Evolutionary conservation across 2,888 invertebrate genomes (phyloP).

Genomic region (Lasioglossum calceatum): DNA sequence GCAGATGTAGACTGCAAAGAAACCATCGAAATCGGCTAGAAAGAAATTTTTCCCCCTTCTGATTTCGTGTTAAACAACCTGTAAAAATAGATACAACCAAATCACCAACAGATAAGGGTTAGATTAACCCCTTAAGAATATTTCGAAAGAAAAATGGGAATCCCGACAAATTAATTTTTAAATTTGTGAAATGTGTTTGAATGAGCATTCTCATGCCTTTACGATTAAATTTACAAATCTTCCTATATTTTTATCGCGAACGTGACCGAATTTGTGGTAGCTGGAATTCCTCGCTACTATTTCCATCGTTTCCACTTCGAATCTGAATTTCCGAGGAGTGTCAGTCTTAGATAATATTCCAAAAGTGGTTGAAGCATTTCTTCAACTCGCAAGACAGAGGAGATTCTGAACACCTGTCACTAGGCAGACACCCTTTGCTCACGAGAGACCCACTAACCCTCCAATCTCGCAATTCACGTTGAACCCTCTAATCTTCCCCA

Average conservation of each 20-base stretch:
- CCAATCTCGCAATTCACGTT: slow-evolving; percentile 58
- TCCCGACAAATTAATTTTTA: too few relatives aligned
- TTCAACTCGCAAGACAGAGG: not conserved
- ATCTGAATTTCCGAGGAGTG: not conserved
- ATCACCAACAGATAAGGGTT: too few relatives aligned
- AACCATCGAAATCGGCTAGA: too few relatives aligned
- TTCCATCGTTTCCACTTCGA: not conserved
- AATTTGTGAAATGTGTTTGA: too few relatives aligned
- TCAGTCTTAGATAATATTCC: not conserved
- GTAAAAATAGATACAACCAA: too few relatives aligned
- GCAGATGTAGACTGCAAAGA: too few relatives aligned
- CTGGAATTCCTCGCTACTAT: not conserved
- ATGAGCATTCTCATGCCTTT: too few relatives aligned
- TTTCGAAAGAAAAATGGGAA: too few relatives aligned
- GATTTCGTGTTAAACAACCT: too few relatives aligned
- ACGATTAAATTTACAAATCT: too few relatives aligned
- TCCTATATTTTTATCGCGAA: too few relatives aligned
- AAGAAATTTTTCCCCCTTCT: too few relatives aligned
- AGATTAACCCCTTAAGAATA: not conserved
- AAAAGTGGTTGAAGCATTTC: not conserved
- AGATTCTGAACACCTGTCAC: not conserved
- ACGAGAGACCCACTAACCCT: slow-evolving; percentile 11
- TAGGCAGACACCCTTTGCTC: slow-evolving; percentile 12
- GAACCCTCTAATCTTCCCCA: slow-evolving; percentile 36
- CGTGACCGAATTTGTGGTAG: not conserved